Base-by-base conservation (phyloP, 2,888 invertebrate species). In the Platynereis dumerilii region DNA sequence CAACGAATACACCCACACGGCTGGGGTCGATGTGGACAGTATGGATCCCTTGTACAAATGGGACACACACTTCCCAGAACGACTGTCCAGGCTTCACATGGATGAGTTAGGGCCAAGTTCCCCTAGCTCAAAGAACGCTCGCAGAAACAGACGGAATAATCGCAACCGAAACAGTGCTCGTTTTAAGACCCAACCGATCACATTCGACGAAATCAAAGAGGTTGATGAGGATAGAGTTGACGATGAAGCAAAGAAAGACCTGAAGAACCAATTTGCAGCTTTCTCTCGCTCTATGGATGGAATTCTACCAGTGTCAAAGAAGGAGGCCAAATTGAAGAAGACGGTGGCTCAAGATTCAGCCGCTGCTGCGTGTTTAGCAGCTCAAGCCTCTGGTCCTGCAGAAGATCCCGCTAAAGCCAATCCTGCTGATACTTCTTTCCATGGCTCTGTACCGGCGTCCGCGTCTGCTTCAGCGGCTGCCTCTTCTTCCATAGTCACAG, bases 171-270 rank as follows among this genome's bases (percentile, higher is more conserved):
- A 81, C 48, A 69, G 85, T 72, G 74, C 83, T 2, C 84, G 90
- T 56, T 89, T 88, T 78, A 87, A 89, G 74, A 91, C 91, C 42
- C 89, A 89, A 80, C 91, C 91, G 1, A 89, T 91, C 71, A 91
- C 91, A 54, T 91, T 91, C 82, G 89, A 90, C 48, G 91, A 91
- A 85, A 91, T 91, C 72, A 85, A 90, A 88, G 91, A 91, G 84
- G 90, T 91, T 22, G 90, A 90, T 75, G 90, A 90, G 78, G 90
- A 90, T n/a, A 3, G 20, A 12, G 10, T 12, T 10, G 83, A 86
- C 15, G 87, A 87, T 54, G 86, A 86, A 44, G 76, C 75, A 3
- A 28, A 65, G 22, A 66, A 70, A 5, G 72, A 71, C 2, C 68
- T 77, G 24, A 71, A 76, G 72, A 67, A 71, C 39, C 77, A 78